phyloP scores from a whole-genome alignment of 2,888 invertebrate species.

The Dione juno region DNA sequence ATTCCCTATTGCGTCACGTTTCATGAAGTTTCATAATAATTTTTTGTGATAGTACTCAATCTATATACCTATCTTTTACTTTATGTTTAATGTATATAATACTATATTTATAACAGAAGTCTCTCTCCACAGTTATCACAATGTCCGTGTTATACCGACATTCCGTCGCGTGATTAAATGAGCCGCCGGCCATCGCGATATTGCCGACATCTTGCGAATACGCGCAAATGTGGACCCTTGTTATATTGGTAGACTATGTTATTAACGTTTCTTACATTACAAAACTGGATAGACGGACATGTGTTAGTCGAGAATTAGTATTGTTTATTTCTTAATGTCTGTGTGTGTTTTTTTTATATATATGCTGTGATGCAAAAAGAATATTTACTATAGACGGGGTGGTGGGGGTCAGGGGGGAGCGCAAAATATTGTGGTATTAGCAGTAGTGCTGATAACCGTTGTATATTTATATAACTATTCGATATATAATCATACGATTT shows the following conservation, averaged over 20 bases:
- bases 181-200: constrained; percentile 79
- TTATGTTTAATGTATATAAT: no score
- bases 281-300: constrained; percentile 1
- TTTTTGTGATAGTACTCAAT: no score
- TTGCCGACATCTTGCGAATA: constrained; percentile 71
- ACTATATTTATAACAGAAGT: constrained; percentile 28
- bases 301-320: background rate
- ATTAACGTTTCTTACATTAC: constrained; percentile 36
- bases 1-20: no score
- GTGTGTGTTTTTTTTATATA: background rate
- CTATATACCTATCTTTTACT: no score
- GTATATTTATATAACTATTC: no score
- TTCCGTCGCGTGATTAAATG: constrained; percentile 83
- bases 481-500: no score
- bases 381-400: no score
- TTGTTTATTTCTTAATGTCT: background rate
- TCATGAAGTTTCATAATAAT: no score
- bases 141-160: constrained; percentile 58
- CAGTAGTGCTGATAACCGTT: no score
- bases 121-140: constrained; percentile 51
- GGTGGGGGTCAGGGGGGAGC: no score
- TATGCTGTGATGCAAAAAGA: no score
- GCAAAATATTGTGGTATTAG: no score
- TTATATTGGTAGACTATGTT: constrained; percentile 28
- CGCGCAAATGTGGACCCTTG: constrained; percentile 54